Base-by-base conservation (phyloP, 2,888 invertebrate genomes). In the Balanococcus diminutus region DNA sequence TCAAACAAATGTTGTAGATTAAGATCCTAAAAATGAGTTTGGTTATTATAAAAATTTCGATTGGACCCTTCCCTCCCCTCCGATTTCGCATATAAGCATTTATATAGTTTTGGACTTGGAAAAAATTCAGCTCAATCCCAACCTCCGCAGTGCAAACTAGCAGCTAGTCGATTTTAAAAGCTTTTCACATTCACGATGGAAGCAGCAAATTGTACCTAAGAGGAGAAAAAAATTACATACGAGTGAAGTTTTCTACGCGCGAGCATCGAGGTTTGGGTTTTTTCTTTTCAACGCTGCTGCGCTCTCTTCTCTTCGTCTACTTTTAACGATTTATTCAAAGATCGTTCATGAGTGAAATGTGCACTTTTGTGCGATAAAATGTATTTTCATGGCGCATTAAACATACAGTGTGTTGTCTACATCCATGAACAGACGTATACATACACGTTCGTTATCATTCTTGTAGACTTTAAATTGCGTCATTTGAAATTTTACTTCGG, bases 321-420 rank as follows among this genome's bases (percentile, higher is more conserved):
- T 84, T 67, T 61, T 39, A 67, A 84, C 84, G 84, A 61, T 84
- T 84, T 84, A 84, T 84, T 84, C 61, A 84, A 67, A 84, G 61
- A 32, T 84, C 84, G 84, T 84, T 84, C 84, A 67, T 84, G 84
- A 61, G 67, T 84, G 39, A 84, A 84, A 84, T 61, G 84, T 67
- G 84, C 84, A 84, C 84, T 84, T 84, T 84, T 84, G 84, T 84
- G 67, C 67, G 84, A 84, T 84, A 84, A 84, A 84, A 84, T 84
- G 84, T 84, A 84, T 84, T 84, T 84, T 84, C 84, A 84, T 84
- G 84, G 84, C 84, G 84, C 84, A 84, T 84, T 84, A 67, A 84
- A 25, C 84, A 61, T 67, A 67, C 11, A 67, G 84, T 67, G 56
- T 56, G 84, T 84, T 84, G 84, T 84, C 84, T 84, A 67, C 84